These are phyloP conservation scores for Sarcophaga caerulescens DNA, from an alignment of 2,888 invertebrate species.

Conservation along the genomic window DNA sequence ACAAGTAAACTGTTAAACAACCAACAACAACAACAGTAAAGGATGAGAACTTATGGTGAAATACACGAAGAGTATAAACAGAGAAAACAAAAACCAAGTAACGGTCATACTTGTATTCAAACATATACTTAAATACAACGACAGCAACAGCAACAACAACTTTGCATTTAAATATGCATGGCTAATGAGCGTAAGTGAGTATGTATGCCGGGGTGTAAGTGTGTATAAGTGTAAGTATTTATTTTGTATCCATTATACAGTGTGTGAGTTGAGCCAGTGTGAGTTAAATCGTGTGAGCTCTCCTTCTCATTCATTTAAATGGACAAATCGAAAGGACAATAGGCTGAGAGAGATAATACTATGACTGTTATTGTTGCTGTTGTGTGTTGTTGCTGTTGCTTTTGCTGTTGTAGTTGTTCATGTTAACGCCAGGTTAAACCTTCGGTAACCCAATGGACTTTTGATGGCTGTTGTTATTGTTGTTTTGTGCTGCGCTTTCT, in stretches of 20 bases:
- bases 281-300: background rate
- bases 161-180: background rate
- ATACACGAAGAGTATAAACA: no score
- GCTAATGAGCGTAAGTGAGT: background rate
- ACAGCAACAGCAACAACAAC: background rate
- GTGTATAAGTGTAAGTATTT: background rate
- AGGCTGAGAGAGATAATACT: constrained; percentile 1
- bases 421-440: constrained; percentile 10
- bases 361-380: background rate
- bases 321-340: constrained; percentile 21
- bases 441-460: constrained; percentile 23
- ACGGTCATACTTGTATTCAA: constrained; percentile 1
- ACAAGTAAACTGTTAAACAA: background rate
- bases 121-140: background rate
- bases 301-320: background rate
- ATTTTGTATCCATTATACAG: constrained; percentile 5
- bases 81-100: no score
- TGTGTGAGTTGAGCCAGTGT: background rate
- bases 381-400: no score
- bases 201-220: background rate
- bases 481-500: background rate
- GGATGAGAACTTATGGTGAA: background rate
- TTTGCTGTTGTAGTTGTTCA: constrained; percentile 21
- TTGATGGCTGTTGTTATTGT: constrained; percentile 1
- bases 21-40: background rate